Conservation (phyloP, 2,888 invertebrate genomes). For the Girardia tigrina region DNA sequence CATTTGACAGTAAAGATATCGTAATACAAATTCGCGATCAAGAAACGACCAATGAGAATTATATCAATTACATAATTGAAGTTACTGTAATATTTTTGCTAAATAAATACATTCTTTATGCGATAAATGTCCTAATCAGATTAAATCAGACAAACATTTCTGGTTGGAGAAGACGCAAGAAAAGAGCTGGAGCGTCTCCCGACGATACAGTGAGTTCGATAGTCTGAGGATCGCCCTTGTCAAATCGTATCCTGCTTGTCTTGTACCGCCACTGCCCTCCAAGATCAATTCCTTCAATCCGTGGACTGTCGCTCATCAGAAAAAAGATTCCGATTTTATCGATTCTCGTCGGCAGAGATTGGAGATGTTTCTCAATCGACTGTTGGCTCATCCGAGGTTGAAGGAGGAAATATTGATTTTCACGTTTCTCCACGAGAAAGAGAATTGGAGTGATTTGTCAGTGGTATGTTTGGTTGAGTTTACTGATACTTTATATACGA, state of each 20-base stretch:
- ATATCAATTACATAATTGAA: constrained; percentile 26
- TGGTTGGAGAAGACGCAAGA: background rate
- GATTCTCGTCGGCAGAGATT: constrained; percentile 33
- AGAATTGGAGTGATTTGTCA: background rate
- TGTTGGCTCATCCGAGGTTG: constrained; percentile 25
- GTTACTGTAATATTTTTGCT: background rate
- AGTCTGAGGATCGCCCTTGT: constrained; percentile 64
- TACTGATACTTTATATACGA: too few species aligned
- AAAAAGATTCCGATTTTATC: constrained; percentile 58
- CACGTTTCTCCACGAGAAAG: background rate
- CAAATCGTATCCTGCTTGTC: constrained; percentile 64
- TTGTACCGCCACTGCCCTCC: constrained; percentile 68
- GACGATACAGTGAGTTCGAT: constrained; percentile 72
- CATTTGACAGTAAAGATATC: background rate
- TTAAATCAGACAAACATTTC: background rate
- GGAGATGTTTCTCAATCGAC: constrained; percentile 33
- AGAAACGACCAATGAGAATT: constrained; percentile 2
- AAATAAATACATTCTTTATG: background rate
- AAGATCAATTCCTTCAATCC: constrained; percentile 63
- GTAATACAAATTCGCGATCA: constrained; percentile 28
- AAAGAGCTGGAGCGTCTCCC: constrained; percentile 27
- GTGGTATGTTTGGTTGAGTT: background rate
- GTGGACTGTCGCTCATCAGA: constrained; percentile 64
- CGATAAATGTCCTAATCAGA: too few species aligned
- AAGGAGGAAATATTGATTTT: constrained; percentile 14